These are phyloP conservation scores for Scrobipalpa costella DNA, from an alignment of 2,888 invertebrate species.

Conservation along the genomic window DNA sequence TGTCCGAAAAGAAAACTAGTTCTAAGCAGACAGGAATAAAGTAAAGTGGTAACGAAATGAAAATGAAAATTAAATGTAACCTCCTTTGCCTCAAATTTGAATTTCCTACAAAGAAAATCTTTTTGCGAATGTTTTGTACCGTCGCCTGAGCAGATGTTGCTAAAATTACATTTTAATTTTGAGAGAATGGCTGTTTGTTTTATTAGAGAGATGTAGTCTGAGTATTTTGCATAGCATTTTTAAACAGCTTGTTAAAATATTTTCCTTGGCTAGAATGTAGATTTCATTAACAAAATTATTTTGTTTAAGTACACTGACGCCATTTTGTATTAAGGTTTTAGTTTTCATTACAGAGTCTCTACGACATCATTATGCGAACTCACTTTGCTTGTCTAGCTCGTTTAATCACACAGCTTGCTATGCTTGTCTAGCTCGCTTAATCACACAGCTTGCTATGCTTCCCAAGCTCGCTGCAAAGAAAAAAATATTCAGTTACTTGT, in stretches of 20 bases:
- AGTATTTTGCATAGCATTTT: background rate
- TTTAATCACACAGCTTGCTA: too few relatives aligned
- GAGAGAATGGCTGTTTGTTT: slow-evolving; percentile 15
- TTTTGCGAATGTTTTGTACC: background rate
- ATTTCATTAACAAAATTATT: background rate
- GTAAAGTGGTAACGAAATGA: background rate
- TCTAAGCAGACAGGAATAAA: background rate
- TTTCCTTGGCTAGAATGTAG: background rate
- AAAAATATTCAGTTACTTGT: too few relatives aligned
- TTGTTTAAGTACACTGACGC: background rate
- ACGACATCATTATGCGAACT: too few relatives aligned
- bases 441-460: too few relatives aligned
- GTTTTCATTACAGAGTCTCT: too few relatives aligned
- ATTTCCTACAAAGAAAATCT: slow-evolving; percentile 15
- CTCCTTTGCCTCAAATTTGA: slow-evolving; percentile 18
- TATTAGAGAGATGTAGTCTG: background rate
- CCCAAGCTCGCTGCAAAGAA: too few relatives aligned
- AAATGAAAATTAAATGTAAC: slow-evolving; percentile 7
- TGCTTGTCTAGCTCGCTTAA: too few relatives aligned
- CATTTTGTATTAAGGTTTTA: too few relatives aligned
- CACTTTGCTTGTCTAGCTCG: too few relatives aligned
- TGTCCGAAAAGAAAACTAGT: background rate
- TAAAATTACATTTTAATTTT: slow-evolving; percentile 17
- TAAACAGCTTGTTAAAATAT: background rate
- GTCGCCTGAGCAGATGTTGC: slow-evolving; percentile 12